Conservation (phyloP, 1,140 invertebrate species). For the Araneus ventricosus region DNA sequence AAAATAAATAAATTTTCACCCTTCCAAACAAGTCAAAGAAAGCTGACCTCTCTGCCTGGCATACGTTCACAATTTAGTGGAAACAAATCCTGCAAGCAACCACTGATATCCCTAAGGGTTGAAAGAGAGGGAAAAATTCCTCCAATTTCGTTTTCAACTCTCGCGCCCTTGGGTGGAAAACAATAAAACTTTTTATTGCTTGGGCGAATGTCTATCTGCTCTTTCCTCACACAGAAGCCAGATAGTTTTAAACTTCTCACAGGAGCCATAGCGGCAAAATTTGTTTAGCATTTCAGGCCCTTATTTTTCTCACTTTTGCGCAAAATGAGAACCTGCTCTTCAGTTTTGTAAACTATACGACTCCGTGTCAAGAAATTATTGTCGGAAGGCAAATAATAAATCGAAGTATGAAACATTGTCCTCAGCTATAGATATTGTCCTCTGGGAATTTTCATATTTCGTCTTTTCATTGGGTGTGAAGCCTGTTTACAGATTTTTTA, state of each 20-base stretch:
- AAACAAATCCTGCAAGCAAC: neutral
- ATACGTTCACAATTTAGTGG: conserved; percentile 9
- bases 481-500: too few relatives aligned
- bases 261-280: conserved; percentile 30
- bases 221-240: neutral
- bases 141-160: conserved; percentile 36
- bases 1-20: neutral
- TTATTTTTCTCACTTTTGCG: conserved; percentile 22
- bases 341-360: neutral
- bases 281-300: conserved; percentile 26
- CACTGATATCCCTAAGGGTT: neutral
- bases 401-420: neutral
- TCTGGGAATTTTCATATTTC: neutral
- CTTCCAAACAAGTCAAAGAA: neutral
- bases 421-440: neutral
- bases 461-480: too few relatives aligned
- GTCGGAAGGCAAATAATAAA: neutral
- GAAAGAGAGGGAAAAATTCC: neutral
- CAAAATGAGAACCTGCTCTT: neutral
- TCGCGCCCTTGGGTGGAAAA: neutral
- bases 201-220: neutral
- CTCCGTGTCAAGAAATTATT: neutral
- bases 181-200: conserved; percentile 42
- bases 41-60: neutral
- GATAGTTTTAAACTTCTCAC: conserved; percentile 35